Evolutionary conservation across 2,113 vertebrate species (phyloP).

Genomic region (Addax nasomaculatus): DNA sequence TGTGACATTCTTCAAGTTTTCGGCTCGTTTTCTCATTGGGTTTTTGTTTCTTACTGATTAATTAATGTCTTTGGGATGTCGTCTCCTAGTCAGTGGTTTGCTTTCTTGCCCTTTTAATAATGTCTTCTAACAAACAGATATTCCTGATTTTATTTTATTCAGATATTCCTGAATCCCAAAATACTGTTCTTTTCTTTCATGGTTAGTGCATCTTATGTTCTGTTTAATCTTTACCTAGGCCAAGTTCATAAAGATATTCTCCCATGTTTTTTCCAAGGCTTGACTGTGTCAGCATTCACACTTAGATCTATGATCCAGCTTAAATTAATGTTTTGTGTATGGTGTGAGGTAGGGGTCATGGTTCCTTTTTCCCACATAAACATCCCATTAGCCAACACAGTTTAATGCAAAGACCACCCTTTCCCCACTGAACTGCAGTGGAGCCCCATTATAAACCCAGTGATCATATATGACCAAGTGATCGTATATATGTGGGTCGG

Average conservation of each 20-base stretch:
- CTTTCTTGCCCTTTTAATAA: neutral
- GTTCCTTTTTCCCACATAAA: neutral
- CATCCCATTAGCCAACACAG: neutral
- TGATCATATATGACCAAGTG: neutral
- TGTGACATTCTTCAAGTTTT: neutral
- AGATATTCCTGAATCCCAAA: neutral
- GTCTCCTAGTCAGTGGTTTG: neutral
- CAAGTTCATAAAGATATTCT: neutral
- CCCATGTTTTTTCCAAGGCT: neutral
- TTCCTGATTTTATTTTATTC: neutral
- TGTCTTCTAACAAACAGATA: neutral
- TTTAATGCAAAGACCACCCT: neutral
- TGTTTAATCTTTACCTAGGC: neutral
- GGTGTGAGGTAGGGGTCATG: neutral
- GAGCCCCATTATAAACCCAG: neutral
- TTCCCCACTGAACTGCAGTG: neutral
- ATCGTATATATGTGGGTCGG: fast-evolving
- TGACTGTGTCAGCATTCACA: neutral
- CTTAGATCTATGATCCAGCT: neutral
- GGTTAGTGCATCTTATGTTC: neutral
- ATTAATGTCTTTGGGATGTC: neutral
- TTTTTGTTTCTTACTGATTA: neutral
- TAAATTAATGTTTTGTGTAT: neutral
- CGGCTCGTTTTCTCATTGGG: neutral
- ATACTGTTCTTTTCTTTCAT: neutral